Percentiles rank a stretch among this genome's conserved stretches.
These are phyloP conservation scores for Tautogolabrus adspersus DNA, from an alignment of 2,113 vertebrate genomes.

Conservation along the genomic window DNA sequence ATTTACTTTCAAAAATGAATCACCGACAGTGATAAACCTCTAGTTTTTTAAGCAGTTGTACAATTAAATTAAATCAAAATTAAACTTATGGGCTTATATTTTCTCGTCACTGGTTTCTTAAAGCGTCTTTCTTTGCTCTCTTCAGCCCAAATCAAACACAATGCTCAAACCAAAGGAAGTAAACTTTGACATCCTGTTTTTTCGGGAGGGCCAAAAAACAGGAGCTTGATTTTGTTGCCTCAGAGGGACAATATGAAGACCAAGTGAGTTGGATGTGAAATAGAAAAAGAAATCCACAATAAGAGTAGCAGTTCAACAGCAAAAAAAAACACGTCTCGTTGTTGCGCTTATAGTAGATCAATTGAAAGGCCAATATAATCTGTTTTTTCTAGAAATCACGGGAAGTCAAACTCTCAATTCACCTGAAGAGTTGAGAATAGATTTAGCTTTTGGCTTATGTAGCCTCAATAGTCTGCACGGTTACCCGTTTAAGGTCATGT, in stretches of 20 bases:
- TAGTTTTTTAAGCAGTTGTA: background rate
- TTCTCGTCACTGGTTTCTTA: background rate
- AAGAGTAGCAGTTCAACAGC: too few species aligned
- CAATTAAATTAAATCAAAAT: background rate
- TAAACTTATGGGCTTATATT: background rate
- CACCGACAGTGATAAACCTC: background rate
- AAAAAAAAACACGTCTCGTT: too few species aligned
- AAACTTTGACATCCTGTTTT: constrained; percentile 77
- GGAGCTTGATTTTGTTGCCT: constrained; percentile 15
- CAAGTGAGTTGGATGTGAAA: background rate
- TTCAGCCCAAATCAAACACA: constrained; percentile 56
- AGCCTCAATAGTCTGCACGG: background rate
- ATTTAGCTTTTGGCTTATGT: background rate
- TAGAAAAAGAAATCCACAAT: background rate
- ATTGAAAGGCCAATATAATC: too few species aligned
- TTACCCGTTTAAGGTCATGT: constrained; percentile 4
- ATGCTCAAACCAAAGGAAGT: constrained; percentile 73
- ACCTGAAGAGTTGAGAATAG: background rate
- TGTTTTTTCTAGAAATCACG: too few species aligned
- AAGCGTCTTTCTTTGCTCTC: constrained; percentile 4
- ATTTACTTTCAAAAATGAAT: too few species aligned
- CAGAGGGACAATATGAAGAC: background rate
- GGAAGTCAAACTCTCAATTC: too few species aligned
- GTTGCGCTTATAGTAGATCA: background rate
- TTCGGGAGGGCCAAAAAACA: constrained; percentile 24